A percentile compares a stretch with the other conserved stretches of the same genome.
Evolutionary conservation across 2,888 invertebrate species (phyloP).

Genomic region (Sarcophaga subvicina): DNA sequence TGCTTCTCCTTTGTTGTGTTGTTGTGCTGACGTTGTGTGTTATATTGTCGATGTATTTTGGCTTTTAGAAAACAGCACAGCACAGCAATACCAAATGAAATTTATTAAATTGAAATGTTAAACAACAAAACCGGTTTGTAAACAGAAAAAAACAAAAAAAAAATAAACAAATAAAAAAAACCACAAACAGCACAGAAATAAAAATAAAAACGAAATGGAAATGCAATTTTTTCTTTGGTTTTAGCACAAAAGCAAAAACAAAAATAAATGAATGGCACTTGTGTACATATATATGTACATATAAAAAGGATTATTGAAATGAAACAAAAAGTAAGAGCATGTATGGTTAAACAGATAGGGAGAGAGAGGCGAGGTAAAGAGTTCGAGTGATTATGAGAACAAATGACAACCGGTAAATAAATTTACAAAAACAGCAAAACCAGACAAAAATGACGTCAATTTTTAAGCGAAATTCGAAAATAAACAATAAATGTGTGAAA

Average conservation of each 20-base stretch:
- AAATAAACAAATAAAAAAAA: not conserved
- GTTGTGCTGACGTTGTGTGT: constrained; percentile 11
- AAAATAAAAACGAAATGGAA: constrained; percentile 31
- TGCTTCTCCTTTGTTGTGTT: constrained; percentile 8
- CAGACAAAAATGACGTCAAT: constrained; percentile 39
- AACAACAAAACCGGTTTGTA: constrained; percentile 51
- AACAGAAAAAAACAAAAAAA: constrained; percentile 6
- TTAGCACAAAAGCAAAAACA: constrained; percentile 8
- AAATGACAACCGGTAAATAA: not conserved
- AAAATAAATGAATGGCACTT: not conserved
- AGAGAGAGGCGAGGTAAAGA: not conserved
- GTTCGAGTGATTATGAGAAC: not conserved
- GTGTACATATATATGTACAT: not conserved
- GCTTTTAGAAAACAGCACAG: constrained; percentile 3
- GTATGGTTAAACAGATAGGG: not conserved
- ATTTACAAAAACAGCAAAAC: not conserved
- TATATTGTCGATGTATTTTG: not conserved
- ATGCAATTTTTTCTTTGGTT: constrained; percentile 25
- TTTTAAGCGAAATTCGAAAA: not conserved
- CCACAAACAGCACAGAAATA: not conserved
- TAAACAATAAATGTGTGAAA: not conserved
- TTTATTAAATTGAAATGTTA: constrained; percentile 51
- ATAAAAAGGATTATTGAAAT: constrained; percentile 17
- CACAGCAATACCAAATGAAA: not conserved
- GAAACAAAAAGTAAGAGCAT: not conserved